Base-by-base conservation (phyloP, 37 sponge, comb jelly and placozoan genomes). In the Aphrocallistes beatrix region DNA sequence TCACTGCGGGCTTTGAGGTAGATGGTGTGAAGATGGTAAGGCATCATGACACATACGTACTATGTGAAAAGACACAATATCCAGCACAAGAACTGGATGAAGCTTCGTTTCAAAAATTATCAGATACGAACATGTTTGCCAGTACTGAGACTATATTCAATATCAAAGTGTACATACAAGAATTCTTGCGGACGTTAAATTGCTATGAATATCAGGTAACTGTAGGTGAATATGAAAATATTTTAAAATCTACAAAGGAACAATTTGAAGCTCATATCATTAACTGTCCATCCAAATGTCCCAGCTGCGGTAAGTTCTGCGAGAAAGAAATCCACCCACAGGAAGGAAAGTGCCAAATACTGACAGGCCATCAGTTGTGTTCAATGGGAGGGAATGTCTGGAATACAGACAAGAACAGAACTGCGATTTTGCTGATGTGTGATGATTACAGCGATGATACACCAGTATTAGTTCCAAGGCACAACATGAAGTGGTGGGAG, bases 381-480 rank as follows among this genome's bases (percentile, higher is more conserved):
- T 60, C 75, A 60, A 60, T 60, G 75, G 75, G 75, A 32, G 75
- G 75, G 75, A 60, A 60, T 19, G 75, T 60, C 3, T 60, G 75
- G 75, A 60, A 28, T 3, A 60, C 3, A 25, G 75, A 60, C 34
- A 28, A 13, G n/a, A 30, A 60, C n/a, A 60, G 34, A 60, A 60
- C 75, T 13, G 75, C 75, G 3, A 28, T 60, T 32, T 13, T 60
- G n/a, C 8, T 60, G 6, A 60, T 28, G 25, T 60, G 75, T 28
- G 75, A 60, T 60, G 75, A 60, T 60, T 60, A 60, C 21, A 21
- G 21, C 10, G 21, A 60, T 32, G 25, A 21, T 60, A 60, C 75
- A 32, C 32, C 8, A 19, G 75, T 60, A 32, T 6, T 25, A 28
- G n/a, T 60, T 25, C 75, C 75, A 19, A 30, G 75, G 10, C 25